phyloP scores from a whole-genome alignment of 2,113 vertebrate species.

The Malurus melanocephalus region DNA sequence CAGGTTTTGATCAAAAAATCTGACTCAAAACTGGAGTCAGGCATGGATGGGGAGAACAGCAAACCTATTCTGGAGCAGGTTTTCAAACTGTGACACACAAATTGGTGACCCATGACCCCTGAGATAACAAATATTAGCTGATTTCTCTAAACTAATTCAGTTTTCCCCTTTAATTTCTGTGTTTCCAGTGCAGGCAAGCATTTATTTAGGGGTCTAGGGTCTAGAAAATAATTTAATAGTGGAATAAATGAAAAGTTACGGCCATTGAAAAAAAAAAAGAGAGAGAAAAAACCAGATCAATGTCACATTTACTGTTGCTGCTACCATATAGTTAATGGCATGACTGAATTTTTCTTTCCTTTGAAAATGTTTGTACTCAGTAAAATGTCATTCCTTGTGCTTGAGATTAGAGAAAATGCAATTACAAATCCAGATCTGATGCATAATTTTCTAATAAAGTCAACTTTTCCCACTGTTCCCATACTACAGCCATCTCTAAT shows the following conservation, averaged over 20 bases:
- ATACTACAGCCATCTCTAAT: conserved; percentile 1
- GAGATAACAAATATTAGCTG: neutral
- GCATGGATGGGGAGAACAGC: neutral
- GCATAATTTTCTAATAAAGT: conserved; percentile 39
- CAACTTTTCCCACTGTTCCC: conserved; percentile 4
- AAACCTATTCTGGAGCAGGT: neutral
- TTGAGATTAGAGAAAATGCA: conserved; percentile 30
- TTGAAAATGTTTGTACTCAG: neutral
- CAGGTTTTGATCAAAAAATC: neutral
- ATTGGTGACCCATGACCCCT: neutral
- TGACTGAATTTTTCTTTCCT: neutral
- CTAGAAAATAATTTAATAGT: neutral
- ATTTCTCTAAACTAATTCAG: neutral
- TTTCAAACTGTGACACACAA: neutral
- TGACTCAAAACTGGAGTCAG: neutral
- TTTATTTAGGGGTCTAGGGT: neutral
- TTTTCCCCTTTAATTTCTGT: neutral
- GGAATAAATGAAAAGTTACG: neutral
- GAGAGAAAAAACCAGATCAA: neutral
- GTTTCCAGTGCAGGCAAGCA: neutral
- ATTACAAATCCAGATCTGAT: conserved; percentile 29
- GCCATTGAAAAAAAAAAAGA: neutral
- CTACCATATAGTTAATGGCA: neutral
- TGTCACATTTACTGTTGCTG: neutral
- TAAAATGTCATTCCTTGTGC: conserved; percentile 9